Conservation (phyloP, 2,113 vertebrate genomes). For the Motacilla tschutschensis region DNA sequence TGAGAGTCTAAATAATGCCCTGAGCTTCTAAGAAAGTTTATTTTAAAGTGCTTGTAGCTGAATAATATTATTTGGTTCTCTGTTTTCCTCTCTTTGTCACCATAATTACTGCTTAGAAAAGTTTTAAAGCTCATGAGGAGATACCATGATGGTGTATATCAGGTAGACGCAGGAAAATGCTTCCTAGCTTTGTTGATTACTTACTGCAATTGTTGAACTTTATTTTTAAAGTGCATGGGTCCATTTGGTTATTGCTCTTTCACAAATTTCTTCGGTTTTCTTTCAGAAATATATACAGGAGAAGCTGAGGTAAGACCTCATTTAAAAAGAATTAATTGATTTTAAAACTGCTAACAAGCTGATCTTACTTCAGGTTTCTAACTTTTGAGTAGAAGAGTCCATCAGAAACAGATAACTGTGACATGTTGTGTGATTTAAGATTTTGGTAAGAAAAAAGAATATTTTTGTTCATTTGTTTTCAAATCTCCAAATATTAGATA, state of each 20-base stretch:
- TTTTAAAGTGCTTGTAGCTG: not conserved
- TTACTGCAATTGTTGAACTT: not conserved
- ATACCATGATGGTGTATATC: not conserved
- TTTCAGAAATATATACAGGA: not conserved
- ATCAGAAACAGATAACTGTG: not conserved
- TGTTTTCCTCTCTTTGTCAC: not conserved
- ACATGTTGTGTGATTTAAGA: not conserved
- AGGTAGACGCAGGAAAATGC: not conserved
- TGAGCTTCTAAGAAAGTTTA: not conserved
- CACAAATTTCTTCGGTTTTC: not conserved
- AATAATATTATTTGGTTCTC: not conserved
- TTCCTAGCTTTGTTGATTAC: not conserved
- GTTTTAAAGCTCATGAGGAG: not conserved
- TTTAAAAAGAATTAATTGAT: not conserved
- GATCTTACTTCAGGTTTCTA: not conserved
- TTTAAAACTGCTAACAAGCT: not conserved
- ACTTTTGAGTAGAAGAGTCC: not conserved
- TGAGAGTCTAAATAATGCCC: not conserved
- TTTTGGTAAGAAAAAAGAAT: not conserved
- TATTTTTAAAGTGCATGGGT: not conserved
- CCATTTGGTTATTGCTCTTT: not conserved
- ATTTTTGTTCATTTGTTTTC: not conserved
- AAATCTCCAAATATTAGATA: not conserved
- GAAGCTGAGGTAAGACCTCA: not conserved
- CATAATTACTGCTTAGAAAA: not conserved